Percentiles rank a stretch among this genome's conserved stretches.
phyloP scores from a whole-genome alignment of 2,797 vertebrate genomes.

The Paramormyrops hopkinsi region DNA sequence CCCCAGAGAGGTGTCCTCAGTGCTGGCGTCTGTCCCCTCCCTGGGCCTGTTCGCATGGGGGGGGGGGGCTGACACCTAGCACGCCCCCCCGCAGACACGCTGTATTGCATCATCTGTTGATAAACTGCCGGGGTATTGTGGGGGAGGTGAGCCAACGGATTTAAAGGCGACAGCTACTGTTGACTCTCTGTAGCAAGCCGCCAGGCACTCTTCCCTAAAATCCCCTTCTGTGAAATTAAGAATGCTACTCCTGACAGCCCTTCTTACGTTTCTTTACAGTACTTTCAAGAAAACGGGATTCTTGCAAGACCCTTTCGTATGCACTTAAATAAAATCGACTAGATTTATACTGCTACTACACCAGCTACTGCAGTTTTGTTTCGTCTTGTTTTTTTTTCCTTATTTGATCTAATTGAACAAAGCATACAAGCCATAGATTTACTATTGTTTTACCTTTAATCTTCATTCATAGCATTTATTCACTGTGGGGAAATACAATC shows the following conservation, averaged over 20 bases:
- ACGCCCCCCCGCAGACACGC: slow-evolving; percentile 19
- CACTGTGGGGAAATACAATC: neutral
- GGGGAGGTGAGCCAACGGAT: slow-evolving; percentile 12
- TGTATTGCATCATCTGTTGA: slow-evolving; percentile 20
- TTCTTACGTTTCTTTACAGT: neutral
- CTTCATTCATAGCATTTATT: neutral
- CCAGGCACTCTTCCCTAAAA: neutral
- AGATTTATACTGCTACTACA: neutral
- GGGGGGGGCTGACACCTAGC: slow-evolving; percentile 8
- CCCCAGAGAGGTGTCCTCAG: neutral
- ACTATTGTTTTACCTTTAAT: neutral
- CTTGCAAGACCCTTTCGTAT: neutral
- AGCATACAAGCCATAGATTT: neutral
- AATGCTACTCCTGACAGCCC: neutral
- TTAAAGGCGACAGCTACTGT: neutral
- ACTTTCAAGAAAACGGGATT: neutral
- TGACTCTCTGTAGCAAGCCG: neutral
- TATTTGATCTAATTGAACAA: neutral
- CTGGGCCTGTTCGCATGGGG: neutral
- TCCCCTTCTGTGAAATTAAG: slow-evolving; percentile 7
- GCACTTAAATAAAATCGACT: neutral
- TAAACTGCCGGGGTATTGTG: slow-evolving; percentile 21
- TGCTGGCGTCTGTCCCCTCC: slow-evolving; percentile 29
- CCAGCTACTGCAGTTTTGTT: neutral
- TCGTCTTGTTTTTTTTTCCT: neutral